phyloP scores from a whole-genome alignment of 2,113 vertebrate species.

The Nerophis lumbriciformis region DNA sequence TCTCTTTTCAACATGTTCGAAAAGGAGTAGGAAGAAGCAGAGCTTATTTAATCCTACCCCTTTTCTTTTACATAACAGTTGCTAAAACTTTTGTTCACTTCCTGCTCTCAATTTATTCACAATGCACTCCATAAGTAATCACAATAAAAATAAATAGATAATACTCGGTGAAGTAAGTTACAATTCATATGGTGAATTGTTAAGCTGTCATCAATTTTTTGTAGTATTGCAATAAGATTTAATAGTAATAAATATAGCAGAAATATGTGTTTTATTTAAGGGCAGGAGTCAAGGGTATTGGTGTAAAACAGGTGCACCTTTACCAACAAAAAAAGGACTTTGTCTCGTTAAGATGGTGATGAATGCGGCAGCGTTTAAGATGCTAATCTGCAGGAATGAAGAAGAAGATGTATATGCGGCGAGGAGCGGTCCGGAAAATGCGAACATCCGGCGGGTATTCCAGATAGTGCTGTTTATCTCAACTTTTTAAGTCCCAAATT shows the following conservation, averaged over 20 bases:
- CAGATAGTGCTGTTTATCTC: slow-evolving; percentile 57
- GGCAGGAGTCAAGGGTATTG: background rate
- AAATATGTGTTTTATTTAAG: background rate
- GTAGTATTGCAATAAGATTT: background rate
- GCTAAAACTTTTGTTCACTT: too few relatives aligned
- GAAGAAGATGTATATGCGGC: too few relatives aligned
- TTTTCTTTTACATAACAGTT: too few relatives aligned
- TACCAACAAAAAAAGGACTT: slow-evolving; percentile 17
- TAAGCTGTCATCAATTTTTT: background rate
- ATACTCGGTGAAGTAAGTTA: too few relatives aligned
- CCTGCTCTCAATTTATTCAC: too few relatives aligned
- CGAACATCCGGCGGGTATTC: slow-evolving; percentile 3
- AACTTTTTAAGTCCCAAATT: slow-evolving; percentile 29
- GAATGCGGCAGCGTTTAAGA: slow-evolving; percentile 60
- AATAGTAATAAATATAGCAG: background rate
- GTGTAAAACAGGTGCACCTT: slow-evolving; percentile 56
- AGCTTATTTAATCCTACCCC: too few relatives aligned
- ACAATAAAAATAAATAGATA: too few relatives aligned
- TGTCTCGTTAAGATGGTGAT: slow-evolving; percentile 51
- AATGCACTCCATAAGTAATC: too few relatives aligned
- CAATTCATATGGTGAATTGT: too few relatives aligned
- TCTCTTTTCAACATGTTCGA: too few relatives aligned
- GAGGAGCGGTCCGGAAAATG: background rate
- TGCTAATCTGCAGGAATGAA: slow-evolving; percentile 57
- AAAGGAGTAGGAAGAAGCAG: too few relatives aligned